A percentile compares a stretch with the other conserved stretches of the same genome.
Conservation (phyloP, 2,113 vertebrate genomes). For the Nansenia antarctica region DNA sequence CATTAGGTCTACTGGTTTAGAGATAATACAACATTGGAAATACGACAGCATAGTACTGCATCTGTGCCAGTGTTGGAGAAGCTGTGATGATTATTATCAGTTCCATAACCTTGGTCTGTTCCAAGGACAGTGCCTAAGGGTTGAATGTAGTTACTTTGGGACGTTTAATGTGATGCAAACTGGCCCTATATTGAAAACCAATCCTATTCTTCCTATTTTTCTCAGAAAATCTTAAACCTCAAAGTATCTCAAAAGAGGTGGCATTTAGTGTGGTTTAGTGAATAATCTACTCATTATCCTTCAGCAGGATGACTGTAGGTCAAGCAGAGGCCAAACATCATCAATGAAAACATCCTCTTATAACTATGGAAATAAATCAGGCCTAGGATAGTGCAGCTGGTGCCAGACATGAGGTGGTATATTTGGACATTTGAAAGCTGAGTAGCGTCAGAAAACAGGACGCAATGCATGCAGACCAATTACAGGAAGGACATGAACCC, state of each 20-base stretch:
- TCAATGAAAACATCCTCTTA: neutral
- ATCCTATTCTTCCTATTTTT: too few relatives aligned
- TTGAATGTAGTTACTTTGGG: constrained; percentile 12
- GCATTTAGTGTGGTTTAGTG: too few relatives aligned
- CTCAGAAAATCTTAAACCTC: too few relatives aligned
- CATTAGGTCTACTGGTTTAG: neutral
- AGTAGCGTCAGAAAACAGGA: neutral
- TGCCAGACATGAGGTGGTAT: neutral
- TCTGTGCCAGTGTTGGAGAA: neutral
- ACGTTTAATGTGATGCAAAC: constrained; percentile 28
- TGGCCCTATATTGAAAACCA: constrained; percentile 12
- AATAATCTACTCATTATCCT: neutral
- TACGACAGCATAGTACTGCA: neutral
- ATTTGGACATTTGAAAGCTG: neutral
- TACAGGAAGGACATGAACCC: neutral
- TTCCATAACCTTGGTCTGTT: neutral
- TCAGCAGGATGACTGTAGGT: neutral
- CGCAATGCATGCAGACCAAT: neutral
- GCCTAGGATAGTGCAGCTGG: neutral
- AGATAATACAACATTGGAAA: neutral
- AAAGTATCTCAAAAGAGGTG: neutral
- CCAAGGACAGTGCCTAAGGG: constrained; percentile 1
- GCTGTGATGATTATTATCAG: neutral
- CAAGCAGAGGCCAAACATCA: neutral
- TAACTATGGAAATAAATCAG: neutral